Base-by-base conservation (phyloP, 2,113 vertebrate genomes). In the Sturnus vulgaris region DNA sequence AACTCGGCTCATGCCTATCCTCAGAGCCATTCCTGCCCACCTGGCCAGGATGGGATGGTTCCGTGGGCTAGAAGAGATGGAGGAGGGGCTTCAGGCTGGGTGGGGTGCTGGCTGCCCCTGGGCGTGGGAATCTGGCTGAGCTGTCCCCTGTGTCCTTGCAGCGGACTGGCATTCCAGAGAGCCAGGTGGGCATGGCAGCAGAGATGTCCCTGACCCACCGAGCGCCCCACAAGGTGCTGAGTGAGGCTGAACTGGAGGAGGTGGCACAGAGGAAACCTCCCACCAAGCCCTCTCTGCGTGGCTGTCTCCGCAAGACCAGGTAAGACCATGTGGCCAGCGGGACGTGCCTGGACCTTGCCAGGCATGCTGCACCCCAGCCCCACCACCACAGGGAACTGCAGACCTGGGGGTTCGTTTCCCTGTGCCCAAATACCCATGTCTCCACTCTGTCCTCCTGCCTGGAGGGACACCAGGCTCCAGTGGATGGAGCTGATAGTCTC, bases 231-330 rank as follows among this genome's bases (percentile, higher is more conserved):
- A 69, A 94, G 3, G 94, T 98, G 59, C 91, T 99, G 88, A 98
- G 97, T 42, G 98, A 99, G 96, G 87, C 97, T 11, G 87, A 97
- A 11, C 97, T 99, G 91, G 98, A 99, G 73, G 96, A 98, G 61
- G 90, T 98, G 83, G 99, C 98, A 0, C 97, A 93, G 35, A 96
- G 98, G 92, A 94, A 75, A 7, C 93, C 81, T 86, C 57, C 56
- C 11, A 18, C 37, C 5, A 44, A 93, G 47, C 73, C 84, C 21
- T 94, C 95, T 1, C 33, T 98, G 69, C 71, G 87, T 75, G 87
- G 88, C 77, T 93, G 71, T 44, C 90, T 95, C 88, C 44, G 0
- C 31, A 80, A 95, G n/a, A 37, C 69, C 35, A 95, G 90, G 91
- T 96, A 82, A 68, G 71, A 83, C 22, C 4, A 5, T 1, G 2